Evolutionary conservation across 2,113 vertebrate genomes (phyloP).

Genomic region (Forbesichthys agassizii): DNA sequence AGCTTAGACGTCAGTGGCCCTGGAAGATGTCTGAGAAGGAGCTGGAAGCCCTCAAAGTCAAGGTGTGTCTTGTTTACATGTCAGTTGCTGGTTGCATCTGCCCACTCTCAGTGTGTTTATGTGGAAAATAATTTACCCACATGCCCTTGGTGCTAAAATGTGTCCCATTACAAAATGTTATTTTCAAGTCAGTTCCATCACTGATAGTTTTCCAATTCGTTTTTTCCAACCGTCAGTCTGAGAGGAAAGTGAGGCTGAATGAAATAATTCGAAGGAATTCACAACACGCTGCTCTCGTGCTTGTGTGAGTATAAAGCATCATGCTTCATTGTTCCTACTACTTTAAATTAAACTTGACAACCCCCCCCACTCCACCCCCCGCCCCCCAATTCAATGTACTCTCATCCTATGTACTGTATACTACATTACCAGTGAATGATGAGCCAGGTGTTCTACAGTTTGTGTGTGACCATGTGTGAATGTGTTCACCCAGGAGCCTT

Average conservation of each 20-base stretch:
- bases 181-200: neutral
- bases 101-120: neutral
- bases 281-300: slow-evolving; percentile 69
- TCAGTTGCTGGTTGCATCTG: neutral
- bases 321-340: neutral
- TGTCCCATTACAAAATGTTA: neutral
- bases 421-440: too few species aligned
- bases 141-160: too few species aligned
- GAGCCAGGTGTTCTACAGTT: too few species aligned
- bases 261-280: slow-evolving; percentile 79
- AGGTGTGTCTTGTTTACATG: slow-evolving; percentile 56
- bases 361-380: too few species aligned
- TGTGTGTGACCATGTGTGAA: too few species aligned
- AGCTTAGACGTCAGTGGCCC: slow-evolving; percentile 41
- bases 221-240: slow-evolving; percentile 53
- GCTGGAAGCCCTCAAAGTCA: slow-evolving; percentile 65
- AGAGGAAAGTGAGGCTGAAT: slow-evolving; percentile 73
- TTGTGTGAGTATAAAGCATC: slow-evolving; percentile 71
- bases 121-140: neutral
- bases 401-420: too few species aligned
- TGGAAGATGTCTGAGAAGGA: slow-evolving; percentile 73
- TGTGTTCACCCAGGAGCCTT: too few species aligned
- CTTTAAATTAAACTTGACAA: too few species aligned
- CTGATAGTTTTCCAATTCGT: neutral
- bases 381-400: too few species aligned